These are phyloP conservation scores for Guaruba guarouba DNA, from an alignment of 2,113 vertebrate genomes.

Conservation along the genomic window DNA sequence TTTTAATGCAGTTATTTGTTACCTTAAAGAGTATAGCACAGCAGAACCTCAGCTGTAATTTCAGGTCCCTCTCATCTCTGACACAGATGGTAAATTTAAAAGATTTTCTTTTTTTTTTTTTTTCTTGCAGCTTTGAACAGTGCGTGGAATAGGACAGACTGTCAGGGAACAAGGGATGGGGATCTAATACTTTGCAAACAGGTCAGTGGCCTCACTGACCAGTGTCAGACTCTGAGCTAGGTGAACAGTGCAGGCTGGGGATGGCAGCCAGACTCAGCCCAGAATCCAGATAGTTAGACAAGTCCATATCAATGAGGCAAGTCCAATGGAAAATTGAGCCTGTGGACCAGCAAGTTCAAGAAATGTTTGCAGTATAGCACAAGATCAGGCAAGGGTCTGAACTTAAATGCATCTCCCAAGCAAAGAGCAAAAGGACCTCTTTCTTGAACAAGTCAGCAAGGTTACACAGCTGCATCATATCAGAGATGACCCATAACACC, in stretches of 20 bases:
- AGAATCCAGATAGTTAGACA: neutral
- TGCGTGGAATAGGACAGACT: neutral
- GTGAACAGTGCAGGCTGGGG: neutral
- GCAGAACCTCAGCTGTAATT: neutral
- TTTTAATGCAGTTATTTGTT: neutral
- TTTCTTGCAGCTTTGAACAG: neutral
- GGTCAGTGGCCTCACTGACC: neutral
- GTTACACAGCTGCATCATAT: accelerated
- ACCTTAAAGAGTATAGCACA: neutral
- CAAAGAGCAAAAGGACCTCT: neutral
- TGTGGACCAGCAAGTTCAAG: neutral
- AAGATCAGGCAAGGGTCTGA: neutral
- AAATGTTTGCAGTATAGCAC: neutral
- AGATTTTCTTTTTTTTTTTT: neutral
- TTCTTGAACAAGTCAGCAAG: neutral
- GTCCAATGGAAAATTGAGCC: neutral
- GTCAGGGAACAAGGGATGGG: neutral
- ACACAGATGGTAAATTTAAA: neutral
- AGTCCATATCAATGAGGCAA: neutral
- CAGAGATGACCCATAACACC: neutral
- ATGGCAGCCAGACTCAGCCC: neutral
- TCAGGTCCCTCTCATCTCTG: neutral
- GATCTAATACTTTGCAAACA: accelerated
- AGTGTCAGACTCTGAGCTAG: neutral
- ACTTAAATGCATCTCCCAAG: neutral